Base-by-base conservation (phyloP, 2,113 vertebrate genomes). In the Electrona antarctica region DNA sequence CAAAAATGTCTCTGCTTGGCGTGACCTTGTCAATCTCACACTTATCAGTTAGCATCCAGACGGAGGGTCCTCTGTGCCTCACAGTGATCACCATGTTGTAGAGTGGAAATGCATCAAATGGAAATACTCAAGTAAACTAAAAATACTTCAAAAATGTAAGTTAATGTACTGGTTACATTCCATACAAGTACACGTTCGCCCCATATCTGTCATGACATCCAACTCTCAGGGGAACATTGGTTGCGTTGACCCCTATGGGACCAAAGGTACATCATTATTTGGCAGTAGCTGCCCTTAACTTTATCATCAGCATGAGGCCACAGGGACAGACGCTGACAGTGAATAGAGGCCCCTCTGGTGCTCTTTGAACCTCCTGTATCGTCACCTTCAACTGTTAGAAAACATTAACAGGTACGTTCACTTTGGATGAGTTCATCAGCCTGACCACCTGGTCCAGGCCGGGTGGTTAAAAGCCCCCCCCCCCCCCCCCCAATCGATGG, bases 201-300 rank as follows among this genome's bases (percentile, higher is more conserved):
- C 13, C 13, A 75, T 78, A 84, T 90, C 68, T 71, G 85, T 78
- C 52, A 79, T 82, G 88, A 89, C 90, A 88, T 81, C 62, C 69
- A 50, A 21, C 74, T 79, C 84, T 75, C 69, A 47, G 57, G 68
- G 68, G 69, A 65, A 14, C 79, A 91, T 89, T 85, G 88, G 92
- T 92, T 89, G 73, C 62, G 77, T 21, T 80, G 85, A 89, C 87
- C 85, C 79, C 84, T 69, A 50, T 57, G 81, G 79, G 76, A 84
- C 70, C 64, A 55, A 33, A 60, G 77, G 83, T 63, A 21, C 21
- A 87, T 89, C n/a, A n/a, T 91, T 88, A 90, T 88, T 83, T 81
- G 79, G 69, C 73, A 55, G 76, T 58, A 58, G 89, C 83, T 87
- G n/a, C n/a, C 87, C 83, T 68, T 60, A 67, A 64, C 70, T 81